Percentiles rank a stretch among this genome's conserved stretches.
phyloP scores from a whole-genome alignment of 2,113 vertebrate genomes.

The Pteronura brasiliensis region DNA sequence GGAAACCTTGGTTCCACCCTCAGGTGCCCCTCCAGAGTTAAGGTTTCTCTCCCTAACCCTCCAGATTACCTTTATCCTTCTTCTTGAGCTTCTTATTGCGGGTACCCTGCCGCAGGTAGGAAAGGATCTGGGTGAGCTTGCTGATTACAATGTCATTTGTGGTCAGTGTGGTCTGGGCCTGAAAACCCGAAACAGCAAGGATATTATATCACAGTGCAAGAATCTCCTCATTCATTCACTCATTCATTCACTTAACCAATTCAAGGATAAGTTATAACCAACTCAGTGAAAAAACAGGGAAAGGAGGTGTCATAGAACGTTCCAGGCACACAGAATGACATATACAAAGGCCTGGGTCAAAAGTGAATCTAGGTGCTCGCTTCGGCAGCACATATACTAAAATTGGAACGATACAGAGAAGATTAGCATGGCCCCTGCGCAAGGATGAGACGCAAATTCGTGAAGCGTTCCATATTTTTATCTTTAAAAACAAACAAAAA shows the following conservation, averaged over 20 bases:
- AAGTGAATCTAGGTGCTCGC: not conserved
- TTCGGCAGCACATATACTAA: too few species aligned
- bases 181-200: slow-evolving; percentile 59
- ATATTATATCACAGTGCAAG: not conserved
- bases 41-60: not conserved
- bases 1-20: not conserved
- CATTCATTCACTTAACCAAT: not conserved
- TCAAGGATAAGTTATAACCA: slow-evolving; percentile 6
- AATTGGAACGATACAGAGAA: too few species aligned
- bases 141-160: slow-evolving; percentile 99
- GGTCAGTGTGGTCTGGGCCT: slow-evolving; percentile 98
- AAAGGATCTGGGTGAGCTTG: slow-evolving; percentile 98
- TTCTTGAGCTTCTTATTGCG: slow-evolving; percentile 98
- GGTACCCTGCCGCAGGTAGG: slow-evolving; percentile 96
- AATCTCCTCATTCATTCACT: not conserved
- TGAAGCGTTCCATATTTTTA: too few species aligned
- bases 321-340: not conserved
- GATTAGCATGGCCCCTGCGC: too few species aligned
- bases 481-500: too few species aligned
- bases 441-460: too few species aligned
- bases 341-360: not conserved
- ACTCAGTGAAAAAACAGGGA: not conserved
- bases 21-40: not conserved
- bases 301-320: not conserved
- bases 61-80: slow-evolving; percentile 93